phyloP scores from a whole-genome alignment of 2,797 vertebrate species.

The Xiphorhynchus erythropygius region DNA sequence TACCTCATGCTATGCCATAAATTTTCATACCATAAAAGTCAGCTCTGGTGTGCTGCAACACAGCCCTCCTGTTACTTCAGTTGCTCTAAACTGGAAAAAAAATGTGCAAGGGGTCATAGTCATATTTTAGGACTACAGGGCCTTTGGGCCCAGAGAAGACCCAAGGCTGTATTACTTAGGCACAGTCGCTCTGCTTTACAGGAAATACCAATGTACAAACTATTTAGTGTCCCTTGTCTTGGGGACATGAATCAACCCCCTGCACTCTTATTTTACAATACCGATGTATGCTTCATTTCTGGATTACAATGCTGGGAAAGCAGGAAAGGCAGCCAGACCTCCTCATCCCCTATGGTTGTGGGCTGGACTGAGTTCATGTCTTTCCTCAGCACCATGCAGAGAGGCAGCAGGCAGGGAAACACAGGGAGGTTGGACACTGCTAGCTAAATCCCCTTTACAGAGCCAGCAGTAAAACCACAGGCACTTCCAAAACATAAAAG shows the following conservation, averaged over 20 bases:
- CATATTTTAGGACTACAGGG: neutral
- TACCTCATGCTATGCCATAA: neutral
- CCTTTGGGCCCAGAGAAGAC: neutral
- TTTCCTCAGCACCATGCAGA: neutral
- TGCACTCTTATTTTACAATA: neutral
- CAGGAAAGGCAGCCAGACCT: neutral
- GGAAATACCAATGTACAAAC: neutral
- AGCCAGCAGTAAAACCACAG: neutral
- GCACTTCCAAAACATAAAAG: neutral
- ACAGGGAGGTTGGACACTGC: rapidly evolving
- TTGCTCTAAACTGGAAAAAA: neutral
- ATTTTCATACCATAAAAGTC: slow-evolving; percentile 10
- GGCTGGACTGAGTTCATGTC: neutral
- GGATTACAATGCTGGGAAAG: neutral
- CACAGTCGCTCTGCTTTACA: neutral
- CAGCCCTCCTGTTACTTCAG: neutral
- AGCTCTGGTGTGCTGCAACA: neutral
- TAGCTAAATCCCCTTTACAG: neutral
- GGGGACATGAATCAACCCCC: neutral
- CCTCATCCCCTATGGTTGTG: neutral
- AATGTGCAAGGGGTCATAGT: neutral
- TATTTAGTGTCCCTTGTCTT: neutral
- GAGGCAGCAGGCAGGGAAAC: neutral
- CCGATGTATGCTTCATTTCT: neutral
- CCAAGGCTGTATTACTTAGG: neutral